Conservation (phyloP, 2,888 invertebrate species). For the Metacarcinus magister region DNA sequence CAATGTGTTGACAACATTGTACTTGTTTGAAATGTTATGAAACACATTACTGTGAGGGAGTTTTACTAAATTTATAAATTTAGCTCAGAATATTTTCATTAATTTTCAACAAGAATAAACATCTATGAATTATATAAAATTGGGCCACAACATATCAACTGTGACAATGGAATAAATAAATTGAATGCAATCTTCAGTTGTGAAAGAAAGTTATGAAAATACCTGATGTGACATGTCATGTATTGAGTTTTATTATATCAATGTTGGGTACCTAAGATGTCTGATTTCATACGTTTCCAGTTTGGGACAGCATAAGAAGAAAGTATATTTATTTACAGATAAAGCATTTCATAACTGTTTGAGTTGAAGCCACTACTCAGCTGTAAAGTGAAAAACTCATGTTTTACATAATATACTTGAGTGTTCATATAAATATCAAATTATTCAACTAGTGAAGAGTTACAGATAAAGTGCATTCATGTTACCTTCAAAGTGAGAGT, state of each 20-base stretch:
- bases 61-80: slow-evolving; percentile 11
- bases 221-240: slow-evolving; percentile 27
- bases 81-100: background rate
- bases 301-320: slow-evolving; percentile 51
- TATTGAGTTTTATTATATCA: background rate
- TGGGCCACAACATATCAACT: background rate
- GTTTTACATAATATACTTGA: slow-evolving; percentile 17
- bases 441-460: slow-evolving; percentile 41
- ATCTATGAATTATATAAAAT: background rate
- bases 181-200: background rate
- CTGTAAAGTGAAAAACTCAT: background rate
- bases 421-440: background rate
- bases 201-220: background rate
- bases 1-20: background rate
- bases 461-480: slow-evolving; percentile 2
- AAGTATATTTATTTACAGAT: slow-evolving; percentile 37
- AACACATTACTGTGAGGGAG: background rate
- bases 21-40: background rate
- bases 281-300: slow-evolving; percentile 32
- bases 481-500: background rate
- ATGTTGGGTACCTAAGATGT: slow-evolving; percentile 6
- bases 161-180: background rate
- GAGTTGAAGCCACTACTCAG: slow-evolving; percentile 53
- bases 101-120: background rate
- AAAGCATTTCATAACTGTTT: slow-evolving; percentile 42